phyloP scores from a whole-genome alignment of 2,113 vertebrate species.

The Meriones unguiculatus region DNA sequence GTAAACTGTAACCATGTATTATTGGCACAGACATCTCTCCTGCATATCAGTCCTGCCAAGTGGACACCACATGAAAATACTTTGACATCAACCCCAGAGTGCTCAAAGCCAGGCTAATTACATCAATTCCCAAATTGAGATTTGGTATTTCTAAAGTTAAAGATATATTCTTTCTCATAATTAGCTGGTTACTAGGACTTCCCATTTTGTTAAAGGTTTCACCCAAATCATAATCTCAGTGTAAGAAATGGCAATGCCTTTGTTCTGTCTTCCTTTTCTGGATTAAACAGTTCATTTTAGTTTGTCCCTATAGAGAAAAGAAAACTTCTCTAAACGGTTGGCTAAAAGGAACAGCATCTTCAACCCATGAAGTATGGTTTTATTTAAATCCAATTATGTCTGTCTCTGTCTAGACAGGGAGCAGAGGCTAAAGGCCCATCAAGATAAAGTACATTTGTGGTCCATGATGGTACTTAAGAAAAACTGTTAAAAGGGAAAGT shows the following conservation, averaged over 20 bases:
- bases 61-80: background rate
- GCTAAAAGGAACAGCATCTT: background rate
- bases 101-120: background rate
- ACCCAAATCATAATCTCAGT: background rate
- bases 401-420: background rate
- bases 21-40: background rate
- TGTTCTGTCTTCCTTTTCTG: background rate
- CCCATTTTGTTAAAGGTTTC: background rate
- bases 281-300: constrained; percentile 18
- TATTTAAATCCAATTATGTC: background rate
- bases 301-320: constrained; percentile 58
- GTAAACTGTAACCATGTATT: background rate
- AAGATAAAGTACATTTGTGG: constrained; percentile 22
- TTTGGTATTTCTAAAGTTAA: constrained; percentile 5
- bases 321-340: constrained; percentile 18
- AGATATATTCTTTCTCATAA: background rate
- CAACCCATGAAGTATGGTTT: background rate
- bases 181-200: background rate
- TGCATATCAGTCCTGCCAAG: background rate
- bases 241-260: constrained; percentile 2
- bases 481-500: background rate
- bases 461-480: background rate
- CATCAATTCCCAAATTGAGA: background rate
- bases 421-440: background rate
- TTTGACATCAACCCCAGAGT: background rate